Evolutionary conservation across 2,888 invertebrate genomes (phyloP), one percentile per base, ranked within the genome.

Genomic region (Dolichopus griseipennis): DNA sequence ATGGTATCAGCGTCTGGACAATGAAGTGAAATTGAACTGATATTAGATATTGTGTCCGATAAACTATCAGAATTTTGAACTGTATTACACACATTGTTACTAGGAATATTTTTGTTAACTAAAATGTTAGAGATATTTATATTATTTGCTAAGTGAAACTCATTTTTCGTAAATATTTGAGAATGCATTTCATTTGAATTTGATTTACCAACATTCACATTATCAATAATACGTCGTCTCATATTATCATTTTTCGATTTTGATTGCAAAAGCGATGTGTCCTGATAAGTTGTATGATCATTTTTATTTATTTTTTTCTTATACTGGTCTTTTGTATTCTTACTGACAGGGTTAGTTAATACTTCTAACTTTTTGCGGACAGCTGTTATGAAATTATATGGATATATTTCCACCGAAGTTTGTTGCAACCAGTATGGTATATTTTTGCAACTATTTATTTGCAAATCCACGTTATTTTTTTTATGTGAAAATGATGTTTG

Each of bases 361-460:
- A 77, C 74, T 70, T 79, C 78, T 10, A 87, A 76, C 73, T 89
- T 88, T 70, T 83, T 80, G 72, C 85, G 84, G 10, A 86, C 85
- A 65, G 85, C 86, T 74, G 82, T 84, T 64, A 87, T 85, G 73
- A 87, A 86, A 73, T 86, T 86, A 72, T 85, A 86, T 20, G 87
- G 86, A 79, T 84, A 83, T 8, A 84, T 81, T 72, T 83, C 78
- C 7, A 82, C 76, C 15, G 81, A 70, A 2, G 78, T 76, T 6
- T 78, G 77, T 70, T 78, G 77, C n/a, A 83, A 72, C 81, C 81
- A 83, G 67, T 74, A 75, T 0, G 81, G 79, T 15, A 77, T 65
- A n/a, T 75, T 71, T 3, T 71, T 61, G 61, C 65, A 70, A 66
- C 27, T 27, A 27, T 27, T 27, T n/a, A n/a, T n/a, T 27, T 27